Conservation (phyloP, 2,797 vertebrate genomes). For the Lindbergichthys nudifrons region DNA sequence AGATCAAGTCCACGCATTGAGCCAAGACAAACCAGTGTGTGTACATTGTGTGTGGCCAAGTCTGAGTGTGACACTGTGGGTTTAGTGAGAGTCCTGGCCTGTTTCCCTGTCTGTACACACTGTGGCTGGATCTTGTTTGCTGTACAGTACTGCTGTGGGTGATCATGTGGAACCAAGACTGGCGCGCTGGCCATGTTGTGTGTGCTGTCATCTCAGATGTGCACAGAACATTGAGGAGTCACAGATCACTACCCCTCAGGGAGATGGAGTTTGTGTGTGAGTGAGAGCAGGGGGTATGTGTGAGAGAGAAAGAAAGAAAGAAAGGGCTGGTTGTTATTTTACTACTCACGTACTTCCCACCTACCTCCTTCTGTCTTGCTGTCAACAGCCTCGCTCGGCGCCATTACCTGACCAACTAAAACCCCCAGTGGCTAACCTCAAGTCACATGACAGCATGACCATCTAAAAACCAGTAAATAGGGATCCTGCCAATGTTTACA, state of each 20-base stretch:
- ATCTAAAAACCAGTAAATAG: background rate
- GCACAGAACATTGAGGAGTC: conserved; percentile 77
- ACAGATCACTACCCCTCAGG: conserved; percentile 77
- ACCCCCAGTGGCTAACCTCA: conserved; percentile 18
- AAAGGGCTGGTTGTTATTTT: conserved; percentile 59
- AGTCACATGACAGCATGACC: conserved; percentile 33
- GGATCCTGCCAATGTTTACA: background rate
- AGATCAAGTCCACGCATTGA: background rate
- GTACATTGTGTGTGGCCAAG: conserved; percentile 12
- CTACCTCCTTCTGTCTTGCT: conserved; percentile 54
- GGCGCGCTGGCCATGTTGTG: conserved; percentile 66
- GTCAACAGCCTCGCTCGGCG: conserved; percentile 56
- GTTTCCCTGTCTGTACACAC: conserved; percentile 53
- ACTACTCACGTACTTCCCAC: conserved; percentile 55
- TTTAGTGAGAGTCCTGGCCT: conserved; percentile 42
- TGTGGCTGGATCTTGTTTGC: conserved; percentile 69
- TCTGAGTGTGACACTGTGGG: conserved; percentile 24
- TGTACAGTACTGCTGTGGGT: conserved; percentile 67
- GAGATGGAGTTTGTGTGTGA: conserved; percentile 64
- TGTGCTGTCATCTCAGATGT: conserved; percentile 78
- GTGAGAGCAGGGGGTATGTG: conserved; percentile 22
- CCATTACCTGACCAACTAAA: conserved; percentile 49
- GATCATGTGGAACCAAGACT: conserved; percentile 78
- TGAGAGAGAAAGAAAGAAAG: conserved; percentile 2
- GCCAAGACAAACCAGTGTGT: background rate